phyloP scores from a whole-genome alignment of 2,113 vertebrate species.

The Mesitornis unicolor region DNA sequence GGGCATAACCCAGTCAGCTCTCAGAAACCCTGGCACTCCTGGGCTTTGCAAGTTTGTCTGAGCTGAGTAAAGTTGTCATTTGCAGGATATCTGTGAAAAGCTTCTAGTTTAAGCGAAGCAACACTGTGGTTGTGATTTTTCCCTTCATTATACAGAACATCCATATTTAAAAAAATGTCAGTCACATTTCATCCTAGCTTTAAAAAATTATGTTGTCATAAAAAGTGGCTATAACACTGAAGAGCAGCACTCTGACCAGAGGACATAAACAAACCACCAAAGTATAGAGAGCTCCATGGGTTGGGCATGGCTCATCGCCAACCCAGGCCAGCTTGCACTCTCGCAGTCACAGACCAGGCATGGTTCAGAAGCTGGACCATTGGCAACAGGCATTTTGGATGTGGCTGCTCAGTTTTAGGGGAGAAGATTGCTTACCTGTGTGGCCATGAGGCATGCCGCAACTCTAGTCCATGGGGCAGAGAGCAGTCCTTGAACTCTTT shows the following conservation, averaged over 20 bases:
- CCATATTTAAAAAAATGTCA: not conserved
- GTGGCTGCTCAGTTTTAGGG: not conserved
- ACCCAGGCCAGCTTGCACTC: not conserved
- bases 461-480: not conserved
- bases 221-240: not conserved
- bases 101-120: not conserved
- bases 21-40: conserved; percentile 1
- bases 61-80: not conserved
- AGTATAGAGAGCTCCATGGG: not conserved
- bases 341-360: not conserved
- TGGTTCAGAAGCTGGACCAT: accelerated
- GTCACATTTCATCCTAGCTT: not conserved
- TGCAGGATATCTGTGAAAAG: not conserved
- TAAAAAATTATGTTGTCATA: not conserved
- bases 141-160: not conserved
- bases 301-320: not conserved
- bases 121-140: not conserved
- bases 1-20: conserved; percentile 4
- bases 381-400: not conserved
- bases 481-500: not conserved
- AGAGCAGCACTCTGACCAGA: not conserved
- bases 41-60: not conserved
- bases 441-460: not conserved
- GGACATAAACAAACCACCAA: not conserved
- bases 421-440: not conserved